phyloP scores from a whole-genome alignment of 2,797 vertebrate species.

The Knipowitschia caucasica region DNA sequence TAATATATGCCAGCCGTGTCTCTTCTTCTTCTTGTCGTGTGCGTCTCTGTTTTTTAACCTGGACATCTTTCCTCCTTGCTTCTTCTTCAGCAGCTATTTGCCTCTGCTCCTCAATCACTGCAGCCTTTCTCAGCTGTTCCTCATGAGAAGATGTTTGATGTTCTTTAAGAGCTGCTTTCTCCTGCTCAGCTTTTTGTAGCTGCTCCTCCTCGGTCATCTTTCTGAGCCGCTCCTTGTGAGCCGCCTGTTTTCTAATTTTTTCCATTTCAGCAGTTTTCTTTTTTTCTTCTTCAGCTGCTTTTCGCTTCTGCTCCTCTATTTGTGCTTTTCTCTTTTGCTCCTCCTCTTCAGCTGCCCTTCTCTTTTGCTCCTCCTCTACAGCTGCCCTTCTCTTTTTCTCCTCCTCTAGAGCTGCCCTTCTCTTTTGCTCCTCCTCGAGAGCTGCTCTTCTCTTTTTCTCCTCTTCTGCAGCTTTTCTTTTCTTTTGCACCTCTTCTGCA shows the following conservation, averaged over 20 bases:
- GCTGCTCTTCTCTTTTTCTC: not conserved
- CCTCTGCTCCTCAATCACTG: not conserved
- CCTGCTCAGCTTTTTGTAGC: constrained; percentile 2
- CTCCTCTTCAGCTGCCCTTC: constrained; percentile 5
- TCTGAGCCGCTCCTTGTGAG: constrained; percentile 4
- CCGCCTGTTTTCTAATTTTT: constrained; percentile 1
- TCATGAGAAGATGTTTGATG: constrained; percentile 2
- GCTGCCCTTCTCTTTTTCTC: constrained; percentile 5
- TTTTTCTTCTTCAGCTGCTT: constrained; percentile 8
- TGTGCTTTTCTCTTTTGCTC: not conserved
- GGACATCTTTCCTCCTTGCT: not conserved
- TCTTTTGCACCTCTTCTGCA: constrained; percentile 18
- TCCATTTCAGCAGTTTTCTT: constrained; percentile 18
- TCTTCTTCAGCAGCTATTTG: constrained; percentile 5
- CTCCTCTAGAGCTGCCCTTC: not conserved
- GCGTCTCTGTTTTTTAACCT: constrained; percentile 2
- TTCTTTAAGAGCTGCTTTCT: constrained; percentile 1
- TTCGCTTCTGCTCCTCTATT: not conserved
- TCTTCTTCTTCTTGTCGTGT: constrained; percentile 16
- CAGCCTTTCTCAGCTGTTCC: constrained; percentile 4
- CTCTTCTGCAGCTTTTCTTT: not conserved
- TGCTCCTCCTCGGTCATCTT: constrained; percentile 12
- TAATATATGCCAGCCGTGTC: constrained; percentile 6
- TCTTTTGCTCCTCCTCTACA: not conserved
- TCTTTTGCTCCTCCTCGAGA: constrained; percentile 2